These are phyloP conservation scores for Metopolophium dirhodum DNA, from an alignment of 1,140 invertebrate species.

Conservation along the genomic window DNA sequence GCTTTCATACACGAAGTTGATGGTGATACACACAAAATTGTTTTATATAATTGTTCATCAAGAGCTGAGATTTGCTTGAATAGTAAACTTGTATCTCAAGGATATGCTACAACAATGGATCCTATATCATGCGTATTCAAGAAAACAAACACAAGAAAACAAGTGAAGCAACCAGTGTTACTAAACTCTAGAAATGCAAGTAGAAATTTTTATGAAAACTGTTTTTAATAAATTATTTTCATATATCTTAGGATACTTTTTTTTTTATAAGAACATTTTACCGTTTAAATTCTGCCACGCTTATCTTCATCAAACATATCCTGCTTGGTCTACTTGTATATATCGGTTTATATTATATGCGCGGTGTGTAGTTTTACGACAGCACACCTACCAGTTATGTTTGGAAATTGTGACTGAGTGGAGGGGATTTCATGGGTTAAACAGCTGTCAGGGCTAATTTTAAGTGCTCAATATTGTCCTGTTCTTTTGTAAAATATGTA, in stretches of 20 bases:
- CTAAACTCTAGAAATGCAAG: neutral
- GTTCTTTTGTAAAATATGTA: neutral
- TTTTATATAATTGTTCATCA: constrained; percentile 60
- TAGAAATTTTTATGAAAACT: neutral
- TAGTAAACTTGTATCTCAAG: constrained; percentile 18
- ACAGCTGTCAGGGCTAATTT: neutral
- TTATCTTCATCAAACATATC: neutral
- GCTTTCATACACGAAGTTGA: constrained; percentile 20
- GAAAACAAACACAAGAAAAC: neutral
- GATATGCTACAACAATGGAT: neutral
- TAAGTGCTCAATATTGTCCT: neutral
- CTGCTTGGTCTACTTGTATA: neutral
- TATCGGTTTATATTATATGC: neutral
- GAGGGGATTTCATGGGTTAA: neutral
- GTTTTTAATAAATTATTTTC: neutral
- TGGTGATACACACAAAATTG: constrained; percentile 64
- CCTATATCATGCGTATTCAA: neutral
- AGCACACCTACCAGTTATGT: neutral
- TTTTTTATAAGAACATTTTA: neutral
- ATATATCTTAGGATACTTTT: neutral
- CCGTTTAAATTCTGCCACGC: no score
- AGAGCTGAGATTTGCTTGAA: constrained; percentile 31
- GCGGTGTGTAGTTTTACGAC: neutral
- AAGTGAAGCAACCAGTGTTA: neutral
- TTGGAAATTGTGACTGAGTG: neutral